Evolutionary conservation across 1,140 invertebrate species (phyloP).

Genomic region (Coenobita brevimanus): DNA sequence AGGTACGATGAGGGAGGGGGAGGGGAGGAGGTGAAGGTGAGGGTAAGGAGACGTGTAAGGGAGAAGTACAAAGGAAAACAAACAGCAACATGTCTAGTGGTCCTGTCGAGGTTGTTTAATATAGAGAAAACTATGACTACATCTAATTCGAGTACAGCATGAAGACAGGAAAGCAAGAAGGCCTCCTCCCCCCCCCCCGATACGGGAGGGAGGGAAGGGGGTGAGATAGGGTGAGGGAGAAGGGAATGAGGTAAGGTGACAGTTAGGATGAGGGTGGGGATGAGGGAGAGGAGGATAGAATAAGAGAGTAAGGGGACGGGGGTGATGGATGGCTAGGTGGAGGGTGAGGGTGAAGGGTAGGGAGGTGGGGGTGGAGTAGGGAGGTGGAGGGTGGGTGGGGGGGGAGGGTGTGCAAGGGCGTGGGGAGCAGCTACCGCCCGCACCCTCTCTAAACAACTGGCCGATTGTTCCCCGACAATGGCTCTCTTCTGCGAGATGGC

Average conservation of each 20-base stretch:
- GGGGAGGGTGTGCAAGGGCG: conserved; percentile 31
- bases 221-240: neutral
- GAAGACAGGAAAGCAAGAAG: neutral
- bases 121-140: too few species aligned
- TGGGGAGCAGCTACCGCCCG: conserved; percentile 48
- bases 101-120: too few species aligned
- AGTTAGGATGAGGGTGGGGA: neutral
- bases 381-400: neutral
- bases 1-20: too few species aligned
- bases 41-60: too few species aligned
- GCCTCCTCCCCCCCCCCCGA: too few species aligned
- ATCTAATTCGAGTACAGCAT: neutral
- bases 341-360: neutral
- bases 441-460: conserved; percentile 64
- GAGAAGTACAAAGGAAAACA: too few species aligned
- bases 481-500: conserved; percentile 55
- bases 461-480: conserved; percentile 61
- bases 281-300: neutral
- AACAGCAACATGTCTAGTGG: too few species aligned
- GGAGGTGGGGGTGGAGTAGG: neutral
- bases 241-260: neutral
- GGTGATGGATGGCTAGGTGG: too few species aligned
- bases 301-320: neutral
- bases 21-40: too few species aligned
- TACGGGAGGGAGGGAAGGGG: neutral